Percentiles rank a stretch among this genome's conserved stretches.
phyloP scores from a whole-genome alignment of 2,797 vertebrate genomes.

The Xyrichtys novacula region DNA sequence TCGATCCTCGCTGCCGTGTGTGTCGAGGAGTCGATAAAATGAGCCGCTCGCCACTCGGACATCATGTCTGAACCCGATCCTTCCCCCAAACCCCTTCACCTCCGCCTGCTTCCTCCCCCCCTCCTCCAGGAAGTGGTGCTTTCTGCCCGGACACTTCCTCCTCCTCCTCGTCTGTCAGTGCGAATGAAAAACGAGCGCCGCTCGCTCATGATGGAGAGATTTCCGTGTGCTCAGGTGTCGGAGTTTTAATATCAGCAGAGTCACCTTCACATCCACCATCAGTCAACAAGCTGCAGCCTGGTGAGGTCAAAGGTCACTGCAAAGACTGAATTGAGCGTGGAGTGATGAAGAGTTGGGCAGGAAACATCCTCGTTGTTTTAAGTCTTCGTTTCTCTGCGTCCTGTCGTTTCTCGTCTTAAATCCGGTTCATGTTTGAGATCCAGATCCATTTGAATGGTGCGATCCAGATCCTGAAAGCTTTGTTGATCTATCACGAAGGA shows the following conservation, averaged over 20 bases:
- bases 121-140: conserved; percentile 36
- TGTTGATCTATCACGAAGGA: too few species aligned
- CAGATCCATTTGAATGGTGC: too few species aligned
- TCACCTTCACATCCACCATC: conserved; percentile 49
- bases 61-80: conserved; percentile 72
- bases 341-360: not conserved
- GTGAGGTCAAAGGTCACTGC: conserved; percentile 15
- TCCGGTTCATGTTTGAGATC: too few species aligned
- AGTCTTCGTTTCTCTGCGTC: too few species aligned
- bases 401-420: too few species aligned
- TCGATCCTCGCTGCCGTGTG: conserved; percentile 51
- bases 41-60: conserved; percentile 56
- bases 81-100: not conserved
- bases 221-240: conserved; percentile 33
- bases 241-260: conserved; percentile 46
- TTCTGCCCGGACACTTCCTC: conserved; percentile 30
- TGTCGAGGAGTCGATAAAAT: conserved; percentile 66
- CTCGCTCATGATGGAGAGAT: conserved; percentile 17
- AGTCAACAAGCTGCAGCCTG: conserved; percentile 16
- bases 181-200: conserved; percentile 43
- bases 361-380: not conserved
- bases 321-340: conserved; percentile 1
- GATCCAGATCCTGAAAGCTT: too few species aligned
- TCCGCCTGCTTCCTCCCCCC: not conserved
- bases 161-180: conserved; percentile 10